Evolutionary conservation across 2,797 vertebrate species (phyloP), one percentile per base, ranked within the genome.

Genomic region (Notamacropus eugenii): DNA sequence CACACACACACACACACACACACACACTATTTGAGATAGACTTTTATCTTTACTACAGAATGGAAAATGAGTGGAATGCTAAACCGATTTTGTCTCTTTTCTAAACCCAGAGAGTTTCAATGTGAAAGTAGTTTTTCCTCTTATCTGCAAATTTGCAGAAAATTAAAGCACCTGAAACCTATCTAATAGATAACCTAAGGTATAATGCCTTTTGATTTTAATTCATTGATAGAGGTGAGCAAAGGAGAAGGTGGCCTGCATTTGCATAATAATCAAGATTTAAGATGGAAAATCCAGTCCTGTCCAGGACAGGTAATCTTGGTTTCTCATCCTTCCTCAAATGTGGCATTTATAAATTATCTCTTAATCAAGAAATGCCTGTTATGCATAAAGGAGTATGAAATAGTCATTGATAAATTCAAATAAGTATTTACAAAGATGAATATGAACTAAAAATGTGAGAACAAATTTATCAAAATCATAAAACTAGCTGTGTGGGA

Each of bases 121-220:
- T 95, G 91, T 94, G 67, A 12, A 94, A n/a, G 67, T 50, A 55
- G n/a, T 93, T 95, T 95, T n/a, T 8, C 52, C n/a, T 40, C 90
- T 94, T 50, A 91, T 54, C 62, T 91, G 12, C 50, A 94, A 91
- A 94, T 54, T 58, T 87, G 28, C 74, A 94, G 16, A 5, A 94
- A 74, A 54, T 93, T 14, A 55, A 95, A 91, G 90, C 31, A 95
- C 96, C 74, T n/a, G 8, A 2, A 93, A 92, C 94, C 91, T 95
- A 94, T 95, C 52, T 67, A 90, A 67, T 50, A 54, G 24, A 54
- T 93, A 96, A 90, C 56, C 52, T 4, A 40, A 95, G 29, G 96
- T 40, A 19, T 94, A 94, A 94, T 74, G 4, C 0, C 94, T 95
- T 95, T 52, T 96, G 29, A 1, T 90, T 91, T 92, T 67, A 34